Evolutionary conservation across 2,888 invertebrate species (phyloP).

Genomic region (Luperina nickerlii): DNA sequence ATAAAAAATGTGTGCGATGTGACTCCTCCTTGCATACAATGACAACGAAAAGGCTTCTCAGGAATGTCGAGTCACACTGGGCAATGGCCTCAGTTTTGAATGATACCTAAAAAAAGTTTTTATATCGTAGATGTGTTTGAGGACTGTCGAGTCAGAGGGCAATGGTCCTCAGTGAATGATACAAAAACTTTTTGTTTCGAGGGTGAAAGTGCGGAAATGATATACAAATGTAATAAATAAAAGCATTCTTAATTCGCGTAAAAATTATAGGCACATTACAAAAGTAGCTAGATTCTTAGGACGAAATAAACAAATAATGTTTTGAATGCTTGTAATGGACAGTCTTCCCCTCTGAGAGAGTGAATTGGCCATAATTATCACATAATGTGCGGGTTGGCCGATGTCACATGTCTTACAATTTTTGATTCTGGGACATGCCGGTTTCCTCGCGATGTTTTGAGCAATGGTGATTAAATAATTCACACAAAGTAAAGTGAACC

Average conservation of each 20-base stretch:
- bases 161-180: background rate
- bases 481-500: too few species aligned
- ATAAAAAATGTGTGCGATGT: background rate
- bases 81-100: background rate
- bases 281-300: too few species aligned
- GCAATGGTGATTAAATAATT: too few species aligned
- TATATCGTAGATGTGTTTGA: background rate
- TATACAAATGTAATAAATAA: background rate
- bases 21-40: conserved; percentile 17
- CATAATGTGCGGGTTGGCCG: too few species aligned
- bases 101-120: background rate
- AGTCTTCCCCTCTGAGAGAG: too few species aligned
- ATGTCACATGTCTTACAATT: too few species aligned
- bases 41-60: conserved; percentile 13
- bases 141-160: conserved; percentile 22
- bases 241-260: background rate
- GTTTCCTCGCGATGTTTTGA: too few species aligned
- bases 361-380: too few species aligned
- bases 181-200: background rate
- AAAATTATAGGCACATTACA: too few species aligned
- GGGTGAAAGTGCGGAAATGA: too few species aligned
- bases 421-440: too few species aligned
- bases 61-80: conserved; percentile 15
- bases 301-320: background rate
- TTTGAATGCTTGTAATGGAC: background rate